Base-by-base conservation (phyloP, 2,113 vertebrate genomes). In the Sturnus vulgaris region DNA sequence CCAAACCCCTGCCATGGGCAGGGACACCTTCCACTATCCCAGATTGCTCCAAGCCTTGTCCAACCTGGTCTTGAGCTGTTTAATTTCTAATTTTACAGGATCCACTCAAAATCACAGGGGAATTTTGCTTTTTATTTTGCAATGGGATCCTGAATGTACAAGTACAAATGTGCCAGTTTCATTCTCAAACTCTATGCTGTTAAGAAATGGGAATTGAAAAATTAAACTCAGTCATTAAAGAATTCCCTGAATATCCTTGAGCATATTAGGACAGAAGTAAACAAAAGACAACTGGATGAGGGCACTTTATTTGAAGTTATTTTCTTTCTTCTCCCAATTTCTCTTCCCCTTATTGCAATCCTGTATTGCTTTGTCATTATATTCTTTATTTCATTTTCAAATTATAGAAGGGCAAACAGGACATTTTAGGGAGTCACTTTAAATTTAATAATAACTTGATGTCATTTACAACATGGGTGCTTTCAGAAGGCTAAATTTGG, bases 141-240 rank as follows among this genome's bases (percentile, higher is more conserved):
- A 60, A 16, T 15, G 19, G 15, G 20, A 84, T 31, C 17, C 11
- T 66, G 31, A 47, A 18, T 11, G 13, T 25, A 42, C 12, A 5
- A 49, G 18, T 9, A 44, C 0, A 0, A 69, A 60, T 12, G 21
- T 47, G 30, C 22, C 52, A n/a, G 35, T 28, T 82, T 79, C 0
- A 0, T 52, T 78, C 18, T 84, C 39, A 53, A 73, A 60, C 5
- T 40, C 70, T 12, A 25, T 5, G 8, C 13, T 44, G 15, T 24
- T 52, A 60, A 55, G 22, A 81, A 73, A 49, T 2, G 49, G 17
- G 23, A 77, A 81, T 5, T 52, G 10, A 88, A 81, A 90, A 59
- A 28, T 27, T 40, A 56, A 88, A 35, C 17, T 59, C 5, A 35
- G 3, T 17, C 8, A 77, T 18, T 9, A 57, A 49, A 71, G 4